Percentiles rank a stretch among this genome's conserved stretches.
These are phyloP conservation scores for Aldabrachelys gigantea DNA, from an alignment of 2,113 vertebrate species.

Conservation along the genomic window DNA sequence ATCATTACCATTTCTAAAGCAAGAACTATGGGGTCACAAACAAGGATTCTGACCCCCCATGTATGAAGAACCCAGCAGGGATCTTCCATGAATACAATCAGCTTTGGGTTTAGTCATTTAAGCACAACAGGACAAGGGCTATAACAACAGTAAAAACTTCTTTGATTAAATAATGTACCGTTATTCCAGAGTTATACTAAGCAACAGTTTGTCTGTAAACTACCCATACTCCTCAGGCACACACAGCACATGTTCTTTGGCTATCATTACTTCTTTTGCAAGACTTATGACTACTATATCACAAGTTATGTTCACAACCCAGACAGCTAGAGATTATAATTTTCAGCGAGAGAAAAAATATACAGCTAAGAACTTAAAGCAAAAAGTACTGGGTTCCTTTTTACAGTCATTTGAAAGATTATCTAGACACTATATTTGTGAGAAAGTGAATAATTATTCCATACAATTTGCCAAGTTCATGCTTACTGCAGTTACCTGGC, in stretches of 20 bases:
- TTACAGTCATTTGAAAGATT: neutral
- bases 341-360: neutral
- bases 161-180: neutral
- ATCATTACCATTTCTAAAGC: constrained; percentile 36
- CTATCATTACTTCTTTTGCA: neutral
- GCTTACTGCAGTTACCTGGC: neutral
- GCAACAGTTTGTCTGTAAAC: constrained; percentile 58
- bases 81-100: neutral
- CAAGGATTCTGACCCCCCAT: neutral
- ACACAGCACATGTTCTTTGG: neutral
- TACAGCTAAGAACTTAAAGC: neutral
- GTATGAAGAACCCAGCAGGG: constrained; percentile 2
- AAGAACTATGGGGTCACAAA: constrained; percentile 43
- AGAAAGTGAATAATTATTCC: neutral
- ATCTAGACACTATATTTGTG: neutral
- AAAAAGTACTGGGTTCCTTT: neutral
- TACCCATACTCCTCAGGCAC: neutral
- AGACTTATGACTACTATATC: neutral
- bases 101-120: rapidly evolving
- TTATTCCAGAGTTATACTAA: neutral
- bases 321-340: neutral
- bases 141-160: neutral
- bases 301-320: neutral
- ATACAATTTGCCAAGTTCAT: neutral
- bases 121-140: neutral